Percentiles rank a stretch among this genome's conserved stretches.
phyloP scores from a whole-genome alignment of 2,113 vertebrate species.

The Onychostoma macrolepis region DNA sequence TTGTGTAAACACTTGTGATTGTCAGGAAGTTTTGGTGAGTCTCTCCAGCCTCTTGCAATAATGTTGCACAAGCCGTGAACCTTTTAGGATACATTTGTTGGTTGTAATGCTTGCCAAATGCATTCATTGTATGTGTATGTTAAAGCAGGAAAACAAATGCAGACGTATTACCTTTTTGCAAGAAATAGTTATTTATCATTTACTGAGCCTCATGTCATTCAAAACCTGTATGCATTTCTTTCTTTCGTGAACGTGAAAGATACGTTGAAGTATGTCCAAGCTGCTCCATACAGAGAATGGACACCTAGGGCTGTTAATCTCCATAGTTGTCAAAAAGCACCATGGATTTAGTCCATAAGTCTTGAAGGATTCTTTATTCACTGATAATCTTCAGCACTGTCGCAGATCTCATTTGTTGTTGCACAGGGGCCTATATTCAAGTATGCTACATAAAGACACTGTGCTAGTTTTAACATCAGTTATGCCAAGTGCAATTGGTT shows the following conservation, averaged over 20 bases:
- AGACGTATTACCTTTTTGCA: background rate
- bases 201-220: background rate
- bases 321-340: background rate
- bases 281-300: background rate
- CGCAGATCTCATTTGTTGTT: background rate
- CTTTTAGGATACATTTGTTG: background rate
- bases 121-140: background rate
- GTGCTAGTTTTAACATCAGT: background rate
- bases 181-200: background rate
- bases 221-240: background rate
- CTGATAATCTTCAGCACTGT: background rate
- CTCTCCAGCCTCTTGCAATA: background rate
- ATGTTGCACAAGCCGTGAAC: background rate
- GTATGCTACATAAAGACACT: background rate
- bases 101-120: background rate
- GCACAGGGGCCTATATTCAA: background rate
- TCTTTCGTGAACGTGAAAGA: background rate
- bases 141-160: background rate
- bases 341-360: background rate
- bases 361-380: background rate
- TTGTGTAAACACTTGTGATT: conserved; percentile 1
- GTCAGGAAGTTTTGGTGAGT: conserved; percentile 4
- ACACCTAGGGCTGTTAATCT: background rate
- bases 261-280: background rate
- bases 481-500: background rate